Conservation (phyloP, 2,888 invertebrate genomes). For the Apodemia duryi region DNA sequence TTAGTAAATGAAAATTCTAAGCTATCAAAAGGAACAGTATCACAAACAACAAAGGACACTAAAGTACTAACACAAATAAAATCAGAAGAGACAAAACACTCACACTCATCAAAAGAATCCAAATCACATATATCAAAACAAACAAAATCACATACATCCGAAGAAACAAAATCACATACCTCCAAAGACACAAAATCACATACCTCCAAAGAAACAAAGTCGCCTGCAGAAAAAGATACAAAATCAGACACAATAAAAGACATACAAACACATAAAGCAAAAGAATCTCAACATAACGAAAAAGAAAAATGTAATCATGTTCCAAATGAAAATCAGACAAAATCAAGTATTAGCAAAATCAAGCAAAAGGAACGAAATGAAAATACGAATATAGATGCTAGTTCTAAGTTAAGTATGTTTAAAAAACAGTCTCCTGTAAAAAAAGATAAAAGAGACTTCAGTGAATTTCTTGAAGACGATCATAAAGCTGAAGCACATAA, state of each 20-base stretch:
- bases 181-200: slow-evolving; percentile 18
- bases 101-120: not conserved
- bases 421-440: slow-evolving; percentile 11
- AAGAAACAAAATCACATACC: slow-evolving; percentile 17
- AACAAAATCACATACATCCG: not conserved
- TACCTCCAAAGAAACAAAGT: slow-evolving; percentile 14
- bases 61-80: not conserved
- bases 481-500: slow-evolving; percentile 28
- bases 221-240: slow-evolving; percentile 11
- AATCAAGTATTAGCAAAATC: slow-evolving; percentile 8
- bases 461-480: slow-evolving; percentile 48
- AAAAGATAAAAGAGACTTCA: slow-evolving; percentile 36
- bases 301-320: slow-evolving; percentile 18
- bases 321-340: not conserved
- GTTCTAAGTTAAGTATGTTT: slow-evolving; percentile 8
- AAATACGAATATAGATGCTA: slow-evolving; percentile 6
- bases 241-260: not conserved
- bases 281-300: slow-evolving; percentile 16
- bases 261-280: slow-evolving; percentile 13
- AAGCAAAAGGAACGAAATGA: slow-evolving; percentile 14
- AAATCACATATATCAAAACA: not conserved
- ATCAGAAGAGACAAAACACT: slow-evolving; percentile 9
- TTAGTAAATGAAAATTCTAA: not conserved
- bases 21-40: not conserved
- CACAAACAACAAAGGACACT: not conserved